Percentiles rank a stretch among this genome's conserved stretches.
Conservation (phyloP, 2,888 invertebrate genomes). For the Drosophila affinis region DNA sequence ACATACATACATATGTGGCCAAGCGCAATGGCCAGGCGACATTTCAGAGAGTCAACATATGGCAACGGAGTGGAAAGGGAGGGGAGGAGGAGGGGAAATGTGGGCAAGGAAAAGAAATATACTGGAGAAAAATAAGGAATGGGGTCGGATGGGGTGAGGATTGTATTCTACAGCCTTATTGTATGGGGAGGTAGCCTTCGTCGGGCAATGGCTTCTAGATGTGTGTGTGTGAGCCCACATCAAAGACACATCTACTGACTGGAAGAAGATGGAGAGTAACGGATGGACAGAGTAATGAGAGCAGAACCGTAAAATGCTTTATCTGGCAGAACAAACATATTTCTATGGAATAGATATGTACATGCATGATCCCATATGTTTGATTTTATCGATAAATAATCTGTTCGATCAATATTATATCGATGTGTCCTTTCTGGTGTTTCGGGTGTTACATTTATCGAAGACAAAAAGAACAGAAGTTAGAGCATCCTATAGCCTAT, state of each 20-base stretch:
- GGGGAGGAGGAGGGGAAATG: neutral
- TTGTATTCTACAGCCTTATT: too few species aligned
- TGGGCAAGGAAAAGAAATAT: constrained; percentile 20
- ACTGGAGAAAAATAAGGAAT: neutral
- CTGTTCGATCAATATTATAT: too few species aligned
- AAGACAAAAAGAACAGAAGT: too few species aligned
- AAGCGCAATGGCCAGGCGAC: constrained; percentile 3
- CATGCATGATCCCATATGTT: too few species aligned
- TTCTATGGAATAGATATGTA: too few species aligned
- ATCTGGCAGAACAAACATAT: too few species aligned
- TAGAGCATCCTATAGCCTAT: neutral
- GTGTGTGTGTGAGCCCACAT: neutral
- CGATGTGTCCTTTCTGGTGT: too few species aligned
- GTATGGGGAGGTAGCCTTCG: too few species aligned
- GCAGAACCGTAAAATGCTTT: neutral
- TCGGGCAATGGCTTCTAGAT: too few species aligned
- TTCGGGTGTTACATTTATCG: too few species aligned
- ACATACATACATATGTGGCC: constrained; percentile 47
- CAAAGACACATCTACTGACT: neutral
- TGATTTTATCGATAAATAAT: too few species aligned
- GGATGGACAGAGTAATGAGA: too few species aligned
- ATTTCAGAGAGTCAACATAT: constrained; percentile 18
- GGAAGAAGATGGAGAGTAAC: neutral
- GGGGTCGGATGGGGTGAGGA: neutral
- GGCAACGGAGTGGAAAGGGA: constrained; percentile 31